phyloP scores from a whole-genome alignment of 1,140 invertebrate genomes.

The Drosophila takahashii region DNA sequence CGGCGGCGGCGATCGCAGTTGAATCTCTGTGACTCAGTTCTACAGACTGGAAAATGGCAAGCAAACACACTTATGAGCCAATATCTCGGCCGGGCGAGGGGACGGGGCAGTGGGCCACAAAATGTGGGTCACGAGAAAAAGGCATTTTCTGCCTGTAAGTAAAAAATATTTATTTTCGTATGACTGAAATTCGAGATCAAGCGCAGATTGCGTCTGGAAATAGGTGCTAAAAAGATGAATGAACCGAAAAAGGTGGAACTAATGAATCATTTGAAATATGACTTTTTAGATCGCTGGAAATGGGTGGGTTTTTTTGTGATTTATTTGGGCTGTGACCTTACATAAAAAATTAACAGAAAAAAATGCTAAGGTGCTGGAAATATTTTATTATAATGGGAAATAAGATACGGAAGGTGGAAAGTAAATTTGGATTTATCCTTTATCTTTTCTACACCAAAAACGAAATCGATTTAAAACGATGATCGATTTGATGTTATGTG shows the following conservation, averaged over 20 bases:
- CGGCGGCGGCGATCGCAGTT: not conserved
- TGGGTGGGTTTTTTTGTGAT: not conserved
- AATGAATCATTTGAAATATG: conserved; percentile 9
- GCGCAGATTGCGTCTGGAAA: conserved; percentile 10
- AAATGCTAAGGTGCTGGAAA: no score
- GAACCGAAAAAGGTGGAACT: conserved; percentile 6
- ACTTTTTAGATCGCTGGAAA: not conserved
- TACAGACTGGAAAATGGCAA: conserved; percentile 10
- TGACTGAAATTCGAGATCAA: conserved; percentile 27
- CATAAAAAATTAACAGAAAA: no score
- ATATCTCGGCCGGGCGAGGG: conserved; percentile 15
- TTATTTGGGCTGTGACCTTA: conserved; percentile 15
- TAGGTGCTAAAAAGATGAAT: conserved; percentile 22
- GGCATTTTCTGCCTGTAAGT: conserved; percentile 49
- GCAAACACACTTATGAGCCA: not conserved
- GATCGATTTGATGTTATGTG: no score
- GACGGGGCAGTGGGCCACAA: conserved; percentile 21
- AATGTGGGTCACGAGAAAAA: conserved; percentile 64
- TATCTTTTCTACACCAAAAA: no score
- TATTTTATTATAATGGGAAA: no score
- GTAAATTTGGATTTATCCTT: no score
- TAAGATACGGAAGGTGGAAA: no score
- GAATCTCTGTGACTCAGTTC: conserved; percentile 45
- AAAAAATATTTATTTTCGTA: not conserved
- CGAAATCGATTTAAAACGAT: no score